These are phyloP conservation scores for Proteles cristata DNA, from an alignment of 2,113 vertebrate genomes.

Conservation along the genomic window DNA sequence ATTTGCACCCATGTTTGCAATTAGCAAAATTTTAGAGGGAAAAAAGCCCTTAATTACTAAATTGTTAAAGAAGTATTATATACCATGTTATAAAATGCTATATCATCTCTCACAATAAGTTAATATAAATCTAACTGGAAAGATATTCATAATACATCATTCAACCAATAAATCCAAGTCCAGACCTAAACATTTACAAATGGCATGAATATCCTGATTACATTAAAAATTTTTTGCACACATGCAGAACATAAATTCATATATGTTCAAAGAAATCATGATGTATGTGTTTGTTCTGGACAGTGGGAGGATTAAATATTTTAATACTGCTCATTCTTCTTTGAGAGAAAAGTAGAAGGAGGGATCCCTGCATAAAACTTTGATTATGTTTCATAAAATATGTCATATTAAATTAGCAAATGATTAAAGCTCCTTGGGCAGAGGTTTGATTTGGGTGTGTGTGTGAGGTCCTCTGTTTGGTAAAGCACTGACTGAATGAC, in stretches of 20 bases:
- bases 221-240: not conserved
- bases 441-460: not conserved
- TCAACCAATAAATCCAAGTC: not conserved
- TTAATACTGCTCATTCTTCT: not conserved
- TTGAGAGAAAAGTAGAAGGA: not conserved
- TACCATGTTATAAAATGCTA: not conserved
- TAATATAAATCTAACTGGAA: not conserved
- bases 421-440: not conserved
- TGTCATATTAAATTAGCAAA: not conserved
- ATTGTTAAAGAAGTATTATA: not conserved
- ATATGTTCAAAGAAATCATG: not conserved
- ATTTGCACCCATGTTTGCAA: not conserved
- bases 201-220: not conserved
- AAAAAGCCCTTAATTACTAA: not conserved
- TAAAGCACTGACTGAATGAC: not conserved
- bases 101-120: not conserved
- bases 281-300: not conserved
- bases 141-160: not conserved
- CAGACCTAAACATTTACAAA: not conserved
- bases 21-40: not conserved
- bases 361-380: not conserved
- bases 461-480: not conserved
- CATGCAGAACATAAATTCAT: not conserved
- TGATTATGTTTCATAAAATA: slow-evolving; percentile 21
- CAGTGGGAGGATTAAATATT: not conserved